Conservation (phyloP, 2,797 vertebrate species). For the Pangasius sanitwongsei region DNA sequence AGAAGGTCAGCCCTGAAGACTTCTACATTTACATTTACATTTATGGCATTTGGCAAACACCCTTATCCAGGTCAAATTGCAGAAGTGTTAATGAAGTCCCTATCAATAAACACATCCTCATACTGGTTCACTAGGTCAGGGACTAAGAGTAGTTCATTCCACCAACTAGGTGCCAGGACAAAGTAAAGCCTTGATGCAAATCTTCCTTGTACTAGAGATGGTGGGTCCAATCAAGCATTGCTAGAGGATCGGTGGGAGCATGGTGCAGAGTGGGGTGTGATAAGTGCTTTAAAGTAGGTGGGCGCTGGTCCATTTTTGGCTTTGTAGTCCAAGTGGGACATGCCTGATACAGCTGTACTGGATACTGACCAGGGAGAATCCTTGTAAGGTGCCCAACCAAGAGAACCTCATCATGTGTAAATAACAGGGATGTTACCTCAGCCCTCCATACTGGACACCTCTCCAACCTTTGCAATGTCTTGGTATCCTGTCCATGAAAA, state of each 20-base stretch:
- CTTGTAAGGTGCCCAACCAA: not conserved
- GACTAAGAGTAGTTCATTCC: not conserved
- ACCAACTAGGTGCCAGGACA: not conserved
- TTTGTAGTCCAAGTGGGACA: not conserved
- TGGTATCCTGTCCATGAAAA: no score
- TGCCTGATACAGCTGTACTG: not conserved
- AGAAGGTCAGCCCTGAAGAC: not conserved
- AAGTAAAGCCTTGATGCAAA: not conserved
- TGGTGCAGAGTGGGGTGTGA: not conserved
- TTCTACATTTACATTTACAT: not conserved
- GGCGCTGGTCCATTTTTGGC: not conserved
- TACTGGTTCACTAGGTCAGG: conserved; percentile 5
- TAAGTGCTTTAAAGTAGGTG: not conserved
- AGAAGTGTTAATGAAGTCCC: not conserved
- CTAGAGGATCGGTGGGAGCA: not conserved
- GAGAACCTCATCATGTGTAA: not conserved
- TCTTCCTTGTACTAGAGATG: not conserved
- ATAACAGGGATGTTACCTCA: not conserved
- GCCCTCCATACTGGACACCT: not conserved
- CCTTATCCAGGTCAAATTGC: not conserved
- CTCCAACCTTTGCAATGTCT: not conserved
- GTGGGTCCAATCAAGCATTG: not conserved
- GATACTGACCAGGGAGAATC: not conserved
- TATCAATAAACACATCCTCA: not conserved
- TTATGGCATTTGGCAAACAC: not conserved